Base-by-base conservation (phyloP, 2,113 vertebrate species). In the Setophaga kirtlandii region DNA sequence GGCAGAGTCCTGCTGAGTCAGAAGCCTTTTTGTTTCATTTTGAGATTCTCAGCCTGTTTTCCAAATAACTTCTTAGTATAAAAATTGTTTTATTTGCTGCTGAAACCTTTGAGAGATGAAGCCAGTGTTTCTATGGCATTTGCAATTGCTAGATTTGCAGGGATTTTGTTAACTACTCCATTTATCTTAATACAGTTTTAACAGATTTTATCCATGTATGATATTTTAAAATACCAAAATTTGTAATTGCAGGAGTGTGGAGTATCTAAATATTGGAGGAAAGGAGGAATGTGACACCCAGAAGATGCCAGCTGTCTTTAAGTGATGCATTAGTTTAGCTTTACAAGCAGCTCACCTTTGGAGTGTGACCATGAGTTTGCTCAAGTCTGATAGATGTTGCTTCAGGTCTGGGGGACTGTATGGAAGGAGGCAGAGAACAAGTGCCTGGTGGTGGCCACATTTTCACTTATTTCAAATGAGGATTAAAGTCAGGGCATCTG, bases 1-100 rank as follows among this genome's bases (percentile, higher is more conserved):
- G 79, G 86, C 87, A 90, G 64, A 59, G 83, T 82, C 77, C 49
- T 90, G 58, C 88, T 90, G 80, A 92, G 69, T 97, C 94, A 92
- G 56, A 81, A 92, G 53, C 44, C 28, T 21, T 80, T 91, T 88
- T 85, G 74, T 86, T 96, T 93, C 59, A 52, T 53, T 47, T 58
- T 63, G 71, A 83, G 37, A 58, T 44, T 78, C 49, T 49, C 53
- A 31, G 37, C 47, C 63, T 86, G 75, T 75, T 94, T 90, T 83
- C 33, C 23, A 74, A 59, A 47, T 86, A 3, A 1, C 52, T 58
- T 67, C 73, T 56, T 78, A n/a, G 25, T 62, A 41, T 39, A 70
- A 65, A 79, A 73, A 20, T 82, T 18, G 4, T 35, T 88, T 68
- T 56, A 42, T 41, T 81, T 93, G 35, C 60, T 81, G 52, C 30